Conservation (phyloP, 2,888 invertebrate genomes). For the Patella depressa region DNA sequence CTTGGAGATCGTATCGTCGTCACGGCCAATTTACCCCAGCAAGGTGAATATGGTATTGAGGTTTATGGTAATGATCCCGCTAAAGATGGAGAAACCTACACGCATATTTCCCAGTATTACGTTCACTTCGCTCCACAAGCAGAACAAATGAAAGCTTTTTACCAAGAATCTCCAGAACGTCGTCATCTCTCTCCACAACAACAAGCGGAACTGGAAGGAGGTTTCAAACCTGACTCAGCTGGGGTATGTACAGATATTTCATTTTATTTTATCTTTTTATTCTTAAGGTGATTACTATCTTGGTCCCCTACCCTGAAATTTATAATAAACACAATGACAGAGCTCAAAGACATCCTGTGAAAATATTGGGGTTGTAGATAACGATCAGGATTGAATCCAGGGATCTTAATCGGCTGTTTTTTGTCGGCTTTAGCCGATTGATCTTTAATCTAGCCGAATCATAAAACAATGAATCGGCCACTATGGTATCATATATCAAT, state of each 20-base stretch:
- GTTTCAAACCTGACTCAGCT: conserved; percentile 47
- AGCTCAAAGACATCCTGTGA: too few relatives aligned
- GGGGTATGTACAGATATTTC: conserved; percentile 43
- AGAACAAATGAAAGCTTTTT: conserved; percentile 60
- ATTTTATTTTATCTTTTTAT: too few relatives aligned
- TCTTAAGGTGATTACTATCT: too few relatives aligned
- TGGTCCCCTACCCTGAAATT: too few relatives aligned
- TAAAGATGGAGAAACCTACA: conserved; percentile 68
- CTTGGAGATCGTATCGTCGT: conserved; percentile 60
- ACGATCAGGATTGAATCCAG: too few relatives aligned
- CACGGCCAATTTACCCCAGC: conserved; percentile 60
- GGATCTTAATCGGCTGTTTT: too few relatives aligned
- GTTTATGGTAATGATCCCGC: conserved; percentile 71
- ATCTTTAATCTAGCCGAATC: too few relatives aligned
- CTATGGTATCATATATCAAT: too few relatives aligned
- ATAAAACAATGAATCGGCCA: too few relatives aligned
- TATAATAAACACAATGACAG: too few relatives aligned
- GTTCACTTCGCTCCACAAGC: conserved; percentile 58
- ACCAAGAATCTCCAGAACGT: conserved; percentile 58
- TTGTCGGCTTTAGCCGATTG: too few relatives aligned
- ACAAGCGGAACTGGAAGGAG: conserved; percentile 35
- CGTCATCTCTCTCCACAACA: conserved; percentile 34
- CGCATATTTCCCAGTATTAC: conserved; percentile 67
- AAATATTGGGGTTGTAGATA: too few relatives aligned
- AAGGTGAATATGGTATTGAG: conserved; percentile 71